phyloP scores from a whole-genome alignment of 2,797 vertebrate species.

The Acipenser ruthenus region DNA sequence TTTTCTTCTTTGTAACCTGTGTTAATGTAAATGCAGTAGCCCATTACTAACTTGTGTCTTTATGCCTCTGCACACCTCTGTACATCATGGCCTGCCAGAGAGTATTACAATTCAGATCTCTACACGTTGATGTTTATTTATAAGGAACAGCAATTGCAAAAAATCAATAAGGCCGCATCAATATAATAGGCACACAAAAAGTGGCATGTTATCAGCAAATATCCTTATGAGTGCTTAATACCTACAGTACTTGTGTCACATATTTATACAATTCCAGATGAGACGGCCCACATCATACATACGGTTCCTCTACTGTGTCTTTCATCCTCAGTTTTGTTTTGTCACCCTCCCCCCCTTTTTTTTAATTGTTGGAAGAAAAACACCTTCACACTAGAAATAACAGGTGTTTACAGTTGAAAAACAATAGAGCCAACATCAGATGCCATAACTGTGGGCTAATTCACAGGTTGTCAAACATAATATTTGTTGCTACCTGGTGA shows the following conservation, averaged over 20 bases:
- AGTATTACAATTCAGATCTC: conserved; percentile 15
- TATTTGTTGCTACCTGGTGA: not conserved
- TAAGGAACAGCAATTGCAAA: conserved; percentile 15
- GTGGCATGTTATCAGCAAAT: no score
- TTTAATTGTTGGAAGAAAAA: no score
- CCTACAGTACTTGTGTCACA: no score
- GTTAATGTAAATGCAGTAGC: conserved; percentile 10
- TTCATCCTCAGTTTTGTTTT: no score
- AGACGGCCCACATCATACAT: no score
- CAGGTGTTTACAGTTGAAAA: conserved; percentile 16
- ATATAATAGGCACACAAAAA: no score
- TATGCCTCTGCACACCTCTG: conserved; percentile 6
- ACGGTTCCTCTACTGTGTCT: no score
- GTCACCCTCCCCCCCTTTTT: no score
- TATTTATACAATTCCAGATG: no score
- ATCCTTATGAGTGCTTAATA: no score
- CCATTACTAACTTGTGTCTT: not conserved
- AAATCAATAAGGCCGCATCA: no score
- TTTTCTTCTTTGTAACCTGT: not conserved
- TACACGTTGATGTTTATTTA: conserved; percentile 26
- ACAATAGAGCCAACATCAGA: conserved; percentile 2
- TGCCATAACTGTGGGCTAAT: not conserved
- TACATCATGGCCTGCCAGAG: not conserved
- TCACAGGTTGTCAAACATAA: not conserved
- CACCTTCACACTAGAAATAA: conserved; percentile 3